A percentile compares a stretch with the other conserved stretches of the same genome.
Conservation (phyloP, 1,140 invertebrate genomes). For the Penaeus chinensis region DNA sequence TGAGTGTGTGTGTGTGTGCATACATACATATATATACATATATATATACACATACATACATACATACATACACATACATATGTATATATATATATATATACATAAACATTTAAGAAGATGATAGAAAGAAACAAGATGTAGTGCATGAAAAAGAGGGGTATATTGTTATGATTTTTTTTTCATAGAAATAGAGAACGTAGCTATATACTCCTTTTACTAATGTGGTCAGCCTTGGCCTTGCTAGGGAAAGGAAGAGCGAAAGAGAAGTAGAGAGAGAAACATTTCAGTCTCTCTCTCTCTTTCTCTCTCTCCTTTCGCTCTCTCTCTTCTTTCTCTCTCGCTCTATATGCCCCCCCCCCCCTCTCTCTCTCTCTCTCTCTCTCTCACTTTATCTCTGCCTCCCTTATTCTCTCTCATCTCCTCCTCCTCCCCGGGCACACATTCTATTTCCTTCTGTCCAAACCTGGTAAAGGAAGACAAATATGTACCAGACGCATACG, state of each 20-base stretch:
- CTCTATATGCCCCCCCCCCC: not conserved
- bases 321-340: not conserved
- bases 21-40: too few species aligned
- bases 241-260: not conserved
- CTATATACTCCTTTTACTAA: not conserved
- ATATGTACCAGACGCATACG: too few species aligned
- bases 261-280: not conserved
- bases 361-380: constrained; percentile 22
- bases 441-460: too few species aligned
- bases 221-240: not conserved
- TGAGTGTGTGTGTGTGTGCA: constrained; percentile 17
- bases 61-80: not conserved
- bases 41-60: too few species aligned
- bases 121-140: not conserved
- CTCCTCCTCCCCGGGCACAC: too few species aligned
- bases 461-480: too few species aligned
- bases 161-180: not conserved
- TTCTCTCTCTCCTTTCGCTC: not conserved
- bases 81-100: constrained; percentile 17
- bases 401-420: too few species aligned
- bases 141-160: too few species aligned
- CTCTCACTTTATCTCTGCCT: not conserved
- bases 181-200: not conserved
- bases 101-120: not conserved
- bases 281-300: not conserved